A percentile compares a stretch with the other conserved stretches of the same genome.
Evolutionary conservation across 2,888 invertebrate genomes (phyloP).

Genomic region (Eueremaeus valkanovi): DNA sequence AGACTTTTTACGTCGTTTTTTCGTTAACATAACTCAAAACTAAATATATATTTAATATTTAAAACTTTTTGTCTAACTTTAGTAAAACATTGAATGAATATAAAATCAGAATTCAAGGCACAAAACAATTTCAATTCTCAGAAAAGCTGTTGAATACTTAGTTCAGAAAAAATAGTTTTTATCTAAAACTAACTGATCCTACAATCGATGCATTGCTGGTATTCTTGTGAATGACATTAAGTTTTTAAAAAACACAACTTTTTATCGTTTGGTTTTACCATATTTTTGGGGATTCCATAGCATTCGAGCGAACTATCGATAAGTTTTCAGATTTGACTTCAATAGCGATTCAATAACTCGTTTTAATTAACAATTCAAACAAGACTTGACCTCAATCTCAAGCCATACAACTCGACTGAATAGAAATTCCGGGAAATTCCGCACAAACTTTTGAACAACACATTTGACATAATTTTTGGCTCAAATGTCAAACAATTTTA

Average conservation of each 20-base stretch:
- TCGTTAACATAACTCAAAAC: background rate
- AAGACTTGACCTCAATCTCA: background rate
- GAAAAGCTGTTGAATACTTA: background rate
- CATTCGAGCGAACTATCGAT: background rate
- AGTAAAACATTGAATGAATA: background rate
- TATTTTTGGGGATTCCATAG: background rate
- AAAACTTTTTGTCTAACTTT: too few species aligned
- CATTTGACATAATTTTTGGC: constrained; percentile 1
- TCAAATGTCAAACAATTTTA: too few species aligned
- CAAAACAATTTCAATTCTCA: background rate
- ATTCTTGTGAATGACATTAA: background rate
- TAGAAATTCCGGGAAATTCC: background rate
- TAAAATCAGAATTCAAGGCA: background rate
- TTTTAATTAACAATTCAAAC: constrained; percentile 12
- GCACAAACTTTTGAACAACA: background rate
- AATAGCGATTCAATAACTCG: constrained; percentile 10
- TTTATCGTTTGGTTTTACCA: constrained; percentile 13
- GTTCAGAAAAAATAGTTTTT: too few species aligned
- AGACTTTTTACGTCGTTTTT: background rate
- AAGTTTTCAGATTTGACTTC: background rate
- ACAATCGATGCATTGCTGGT: too few species aligned
- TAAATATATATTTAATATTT: background rate
- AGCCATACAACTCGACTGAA: background rate
- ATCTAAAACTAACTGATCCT: too few species aligned
- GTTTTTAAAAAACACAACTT: background rate